phyloP scores from a whole-genome alignment of 2,888 invertebrate genomes.

The Choristoneura rosaceana region DNA sequence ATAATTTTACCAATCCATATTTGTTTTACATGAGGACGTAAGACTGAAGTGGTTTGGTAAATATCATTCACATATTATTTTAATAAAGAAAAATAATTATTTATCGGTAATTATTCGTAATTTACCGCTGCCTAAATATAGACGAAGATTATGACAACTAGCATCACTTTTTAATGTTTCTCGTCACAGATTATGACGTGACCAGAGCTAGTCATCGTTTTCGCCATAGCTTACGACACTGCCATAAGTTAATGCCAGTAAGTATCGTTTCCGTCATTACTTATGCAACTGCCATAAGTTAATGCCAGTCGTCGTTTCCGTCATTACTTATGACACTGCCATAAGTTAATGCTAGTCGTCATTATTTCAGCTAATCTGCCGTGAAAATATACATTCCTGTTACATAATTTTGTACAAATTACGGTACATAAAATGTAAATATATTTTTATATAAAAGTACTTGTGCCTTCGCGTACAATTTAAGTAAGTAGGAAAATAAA shows the following conservation, averaged over 20 bases:
- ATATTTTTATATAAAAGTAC: slow-evolving; percentile 29
- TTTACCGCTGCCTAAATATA: not conserved
- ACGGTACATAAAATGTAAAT: slow-evolving; percentile 28
- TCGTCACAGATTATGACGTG: not conserved
- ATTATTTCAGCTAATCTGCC: not conserved
- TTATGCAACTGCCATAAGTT: not conserved
- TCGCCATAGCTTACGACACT: not conserved
- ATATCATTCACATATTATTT: not conserved
- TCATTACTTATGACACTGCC: not conserved
- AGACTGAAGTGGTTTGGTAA: not conserved
- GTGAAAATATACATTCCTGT: not conserved
- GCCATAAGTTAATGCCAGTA: not conserved
- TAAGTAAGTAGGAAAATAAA: slow-evolving; percentile 35
- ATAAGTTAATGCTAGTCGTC: not conserved
- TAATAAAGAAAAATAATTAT: not conserved
- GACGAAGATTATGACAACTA: not conserved
- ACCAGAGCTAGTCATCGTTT: no score
- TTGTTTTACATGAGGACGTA: slow-evolving; percentile 8
- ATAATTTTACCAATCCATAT: not conserved
- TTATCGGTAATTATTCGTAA: not conserved
- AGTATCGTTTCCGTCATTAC: not conserved
- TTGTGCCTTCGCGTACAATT: slow-evolving; percentile 27
- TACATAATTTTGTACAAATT: slow-evolving; percentile 1
- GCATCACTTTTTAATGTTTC: not conserved
- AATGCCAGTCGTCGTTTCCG: not conserved